A percentile compares a stretch with the other conserved stretches of the same genome.
These are phyloP conservation scores for Drosophila prosaltans DNA, from an alignment of 1,140 invertebrate genomes.

Conservation along the genomic window DNA sequence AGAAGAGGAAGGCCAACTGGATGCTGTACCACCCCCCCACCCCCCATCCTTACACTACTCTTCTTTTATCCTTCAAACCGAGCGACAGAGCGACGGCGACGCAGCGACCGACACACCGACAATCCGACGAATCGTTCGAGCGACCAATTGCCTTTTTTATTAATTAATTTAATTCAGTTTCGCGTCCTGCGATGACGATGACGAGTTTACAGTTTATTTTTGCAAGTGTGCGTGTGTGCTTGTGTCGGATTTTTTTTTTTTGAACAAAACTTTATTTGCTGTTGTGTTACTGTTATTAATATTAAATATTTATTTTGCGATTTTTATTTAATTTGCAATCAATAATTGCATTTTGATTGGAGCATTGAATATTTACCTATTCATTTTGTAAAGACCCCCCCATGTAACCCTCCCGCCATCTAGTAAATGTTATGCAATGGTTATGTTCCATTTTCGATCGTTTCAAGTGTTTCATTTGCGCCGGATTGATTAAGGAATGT, in stretches of 20 bases:
- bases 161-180: conserved; percentile 76
- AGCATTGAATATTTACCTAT: conserved; percentile 24
- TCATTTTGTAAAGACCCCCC: background rate
- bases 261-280: conserved; percentile 38
- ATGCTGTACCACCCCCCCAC: background rate
- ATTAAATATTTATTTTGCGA: conserved; percentile 80
- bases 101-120: too few species aligned
- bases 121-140: conserved; percentile 6
- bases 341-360: conserved; percentile 76
- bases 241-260: conserved; percentile 19
- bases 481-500: too few species aligned
- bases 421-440: too few species aligned
- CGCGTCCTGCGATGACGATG: background rate
- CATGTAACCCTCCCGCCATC: background rate
- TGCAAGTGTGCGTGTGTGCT: background rate
- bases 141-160: conserved; percentile 64
- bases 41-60: background rate
- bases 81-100: background rate
- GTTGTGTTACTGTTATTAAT: conserved; percentile 63
- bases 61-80: background rate
- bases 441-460: too few species aligned
- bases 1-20: conserved; percentile 14
- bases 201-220: conserved; percentile 16
- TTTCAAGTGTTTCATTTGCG: too few species aligned
- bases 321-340: conserved; percentile 79